phyloP scores from a whole-genome alignment of 2,113 vertebrate genomes.

The Pristiophorus japonicus region DNA sequence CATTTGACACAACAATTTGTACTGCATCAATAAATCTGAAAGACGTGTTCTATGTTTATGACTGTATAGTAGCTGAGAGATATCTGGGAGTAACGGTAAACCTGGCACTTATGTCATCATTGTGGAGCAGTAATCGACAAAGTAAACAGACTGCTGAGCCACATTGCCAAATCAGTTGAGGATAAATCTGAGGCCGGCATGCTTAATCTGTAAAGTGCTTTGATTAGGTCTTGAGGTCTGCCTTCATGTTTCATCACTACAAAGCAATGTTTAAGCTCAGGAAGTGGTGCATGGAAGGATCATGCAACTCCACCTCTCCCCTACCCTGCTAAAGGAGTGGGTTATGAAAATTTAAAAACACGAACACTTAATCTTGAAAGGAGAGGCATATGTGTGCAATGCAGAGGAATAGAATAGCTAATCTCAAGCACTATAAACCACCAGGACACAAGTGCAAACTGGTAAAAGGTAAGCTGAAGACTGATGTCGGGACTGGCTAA shows the following conservation, averaged over 20 bases:
- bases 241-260: too few species aligned
- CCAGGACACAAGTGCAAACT: not conserved
- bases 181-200: not conserved
- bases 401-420: not conserved
- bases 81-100: not conserved
- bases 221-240: too few species aligned
- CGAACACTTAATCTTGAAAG: not conserved
- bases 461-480: not conserved
- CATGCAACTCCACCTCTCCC: not conserved
- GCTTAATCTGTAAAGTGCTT: too few species aligned
- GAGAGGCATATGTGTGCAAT: not conserved
- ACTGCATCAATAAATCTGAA: not conserved
- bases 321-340: not conserved
- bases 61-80: not conserved
- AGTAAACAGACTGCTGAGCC: not conserved
- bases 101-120: too few species aligned
- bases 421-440: not conserved
- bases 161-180: not conserved
- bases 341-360: not conserved
- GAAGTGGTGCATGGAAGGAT: not conserved
- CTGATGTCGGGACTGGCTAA: not conserved
- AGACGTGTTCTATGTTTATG: not conserved
- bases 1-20: not conserved
- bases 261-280: not conserved
- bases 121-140: not conserved